phyloP scores from a whole-genome alignment of 2,888 invertebrate genomes.

The Glyphotaelius pellucidus region DNA sequence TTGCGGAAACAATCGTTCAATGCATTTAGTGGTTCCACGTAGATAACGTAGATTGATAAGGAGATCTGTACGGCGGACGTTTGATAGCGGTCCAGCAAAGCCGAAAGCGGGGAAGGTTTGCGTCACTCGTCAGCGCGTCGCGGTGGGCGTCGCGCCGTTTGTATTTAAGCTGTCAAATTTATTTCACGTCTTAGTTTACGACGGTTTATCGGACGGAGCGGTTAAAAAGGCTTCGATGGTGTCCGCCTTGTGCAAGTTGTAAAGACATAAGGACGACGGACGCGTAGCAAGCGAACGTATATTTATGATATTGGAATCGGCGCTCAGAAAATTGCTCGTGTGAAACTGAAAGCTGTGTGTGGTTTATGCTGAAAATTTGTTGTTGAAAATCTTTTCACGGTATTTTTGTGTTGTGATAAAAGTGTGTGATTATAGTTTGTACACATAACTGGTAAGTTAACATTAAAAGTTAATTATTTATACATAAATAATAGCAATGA shows the following conservation, averaged over 20 bases:
- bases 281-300: conserved; percentile 7
- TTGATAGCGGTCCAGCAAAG: no score
- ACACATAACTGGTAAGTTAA: neutral
- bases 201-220: conserved; percentile 54
- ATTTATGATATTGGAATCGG: conserved; percentile 13
- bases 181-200: conserved; percentile 57
- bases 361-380: neutral
- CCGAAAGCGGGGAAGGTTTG: neutral
- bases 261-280: neutral
- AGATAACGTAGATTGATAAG: neutral
- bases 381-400: neutral
- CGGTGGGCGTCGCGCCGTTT: conserved; percentile 31
- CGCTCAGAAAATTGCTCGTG: neutral
- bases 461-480: neutral
- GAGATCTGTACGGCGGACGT: no score
- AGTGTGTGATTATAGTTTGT: conserved; percentile 34
- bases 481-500: no score
- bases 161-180: conserved; percentile 60
- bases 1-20: neutral
- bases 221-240: conserved; percentile 41
- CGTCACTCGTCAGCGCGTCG: conserved; percentile 9
- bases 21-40: neutral
- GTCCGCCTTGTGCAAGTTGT: neutral
- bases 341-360: conserved; percentile 32
- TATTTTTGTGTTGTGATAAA: conserved; percentile 30